These are phyloP conservation scores for Geotrupes spiniger DNA, from an alignment of 2,888 invertebrate genomes.

Conservation along the genomic window DNA sequence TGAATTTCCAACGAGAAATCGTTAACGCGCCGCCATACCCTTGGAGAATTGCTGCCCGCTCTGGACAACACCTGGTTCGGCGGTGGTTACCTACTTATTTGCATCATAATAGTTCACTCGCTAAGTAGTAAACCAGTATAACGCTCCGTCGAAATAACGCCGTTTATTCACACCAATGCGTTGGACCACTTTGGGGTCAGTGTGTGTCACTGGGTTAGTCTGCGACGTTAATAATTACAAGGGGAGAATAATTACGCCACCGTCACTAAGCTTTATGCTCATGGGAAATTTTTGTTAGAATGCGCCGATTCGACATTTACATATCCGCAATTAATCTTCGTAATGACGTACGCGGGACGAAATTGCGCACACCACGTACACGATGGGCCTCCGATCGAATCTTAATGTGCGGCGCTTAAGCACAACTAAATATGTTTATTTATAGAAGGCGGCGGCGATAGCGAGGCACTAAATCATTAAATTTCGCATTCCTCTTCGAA, in stretches of 20 bases:
- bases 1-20: slow-evolving; percentile 44
- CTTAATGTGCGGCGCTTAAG: no score
- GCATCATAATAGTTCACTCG: slow-evolving; percentile 44
- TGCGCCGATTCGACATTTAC: slow-evolving; percentile 1
- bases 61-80: slow-evolving; percentile 46
- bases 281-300: slow-evolving; percentile 28
- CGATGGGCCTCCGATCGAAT: no score
- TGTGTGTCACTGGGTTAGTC: slow-evolving; percentile 42
- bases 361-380: no score
- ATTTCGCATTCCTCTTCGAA: no score
- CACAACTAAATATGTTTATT: no score
- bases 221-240: slow-evolving; percentile 43
- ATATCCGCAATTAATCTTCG: neutral
- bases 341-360: slow-evolving; percentile 1
- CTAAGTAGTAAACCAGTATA: slow-evolving; percentile 17
- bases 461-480: no score
- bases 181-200: slow-evolving; percentile 37
- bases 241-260: slow-evolving; percentile 43
- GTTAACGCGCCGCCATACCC: slow-evolving; percentile 47
- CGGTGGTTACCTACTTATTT: slow-evolving; percentile 45
- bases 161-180: slow-evolving; percentile 14
- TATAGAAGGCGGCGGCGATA: no score
- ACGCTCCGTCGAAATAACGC: neutral
- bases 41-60: slow-evolving; percentile 46
- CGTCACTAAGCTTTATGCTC: slow-evolving; percentile 25